Base-by-base conservation (phyloP, 1,140 invertebrate genomes). In the Drosophila athabasca region DNA sequence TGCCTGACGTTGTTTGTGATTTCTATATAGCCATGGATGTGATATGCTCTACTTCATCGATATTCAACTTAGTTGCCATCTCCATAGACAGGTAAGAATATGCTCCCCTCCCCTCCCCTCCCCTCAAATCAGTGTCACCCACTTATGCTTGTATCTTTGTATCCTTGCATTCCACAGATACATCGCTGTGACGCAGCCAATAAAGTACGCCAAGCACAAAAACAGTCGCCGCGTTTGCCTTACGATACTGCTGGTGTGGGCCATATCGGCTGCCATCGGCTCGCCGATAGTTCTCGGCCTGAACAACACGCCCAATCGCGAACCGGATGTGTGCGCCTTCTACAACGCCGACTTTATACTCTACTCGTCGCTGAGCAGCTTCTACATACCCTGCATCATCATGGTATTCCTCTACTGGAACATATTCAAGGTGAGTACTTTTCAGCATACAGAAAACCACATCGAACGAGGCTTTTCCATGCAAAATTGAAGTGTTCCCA, bases 21-120 rank as follows among this genome's bases (percentile, higher is more conserved):
- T 97, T 99, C 92, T 99, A 99, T 95, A 99, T 99, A 90, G 98
- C 98, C 7, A 97, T 98, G 95, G 99, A 99, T 93, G 98, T 99
- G 69, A 97, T 97, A 67, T 99, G 97, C 92, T 99, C 98, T 87
- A 99, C 99, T 31, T 99, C 98, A 80, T 99, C 98, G 89, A 99
- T 99, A 91, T 98, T 99, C 93, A 99, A 97, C 94, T 94, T 99
- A 81, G 97, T 99, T 70, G 98, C 98, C 80, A 99, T 99, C 93
- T 98, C 97, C 84, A 97, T 99, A 92, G 98, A 99, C 94, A 97
- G 98, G 98, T 99, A 93, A 94, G 24, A 26, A 26, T 26, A 5
- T 4, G 4, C 24, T 24, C 24, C 24, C 24, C 24, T 26, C 24
- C 4, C 0, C 24, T 26, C 0, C 4, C 5, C 24, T 24, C 24